phyloP scores from a whole-genome alignment of 2,113 vertebrate species.

The Perccottus glenii region DNA sequence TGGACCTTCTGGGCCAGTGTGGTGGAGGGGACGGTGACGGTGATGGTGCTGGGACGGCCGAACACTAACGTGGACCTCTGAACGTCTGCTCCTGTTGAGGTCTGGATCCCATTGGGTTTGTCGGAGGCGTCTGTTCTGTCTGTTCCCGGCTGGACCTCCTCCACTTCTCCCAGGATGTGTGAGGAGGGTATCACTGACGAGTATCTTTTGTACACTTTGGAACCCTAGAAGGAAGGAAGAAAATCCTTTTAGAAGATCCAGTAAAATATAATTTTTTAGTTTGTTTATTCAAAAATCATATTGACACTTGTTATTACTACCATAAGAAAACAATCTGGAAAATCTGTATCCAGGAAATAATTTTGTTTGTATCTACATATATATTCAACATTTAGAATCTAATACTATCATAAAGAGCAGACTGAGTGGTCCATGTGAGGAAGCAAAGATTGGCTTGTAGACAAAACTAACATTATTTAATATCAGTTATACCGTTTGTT shows the following conservation, averaged over 20 bases:
- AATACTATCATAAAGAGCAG: no score
- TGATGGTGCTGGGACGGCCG: slow-evolving; percentile 68
- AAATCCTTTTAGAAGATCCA: slow-evolving; percentile 4
- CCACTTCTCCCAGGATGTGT: slow-evolving; percentile 70
- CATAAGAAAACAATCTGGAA: no score
- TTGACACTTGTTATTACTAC: no score
- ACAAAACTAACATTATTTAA: no score
- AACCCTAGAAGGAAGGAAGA: slow-evolving; percentile 52
- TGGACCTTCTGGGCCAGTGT: slow-evolving; percentile 71
- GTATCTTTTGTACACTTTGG: slow-evolving; percentile 75
- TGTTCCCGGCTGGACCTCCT: slow-evolving; percentile 54
- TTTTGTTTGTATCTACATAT: no score
- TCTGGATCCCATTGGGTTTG: slow-evolving; percentile 66
- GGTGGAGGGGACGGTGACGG: slow-evolving; percentile 22
- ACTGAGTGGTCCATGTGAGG: no score
- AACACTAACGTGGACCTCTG: slow-evolving; percentile 62
- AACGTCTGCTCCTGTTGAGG: slow-evolving; percentile 45
- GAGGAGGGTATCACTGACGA: slow-evolving; percentile 76
- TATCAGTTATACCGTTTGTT: no score
- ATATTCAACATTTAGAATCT: no score
- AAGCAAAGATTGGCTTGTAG: no score
- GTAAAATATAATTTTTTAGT: no score
- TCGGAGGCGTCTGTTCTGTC: slow-evolving; percentile 58
- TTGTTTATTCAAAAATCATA: no score
- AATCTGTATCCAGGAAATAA: no score